Conservation (phyloP, 2,888 invertebrate genomes). For the Heliconius ethilla region DNA sequence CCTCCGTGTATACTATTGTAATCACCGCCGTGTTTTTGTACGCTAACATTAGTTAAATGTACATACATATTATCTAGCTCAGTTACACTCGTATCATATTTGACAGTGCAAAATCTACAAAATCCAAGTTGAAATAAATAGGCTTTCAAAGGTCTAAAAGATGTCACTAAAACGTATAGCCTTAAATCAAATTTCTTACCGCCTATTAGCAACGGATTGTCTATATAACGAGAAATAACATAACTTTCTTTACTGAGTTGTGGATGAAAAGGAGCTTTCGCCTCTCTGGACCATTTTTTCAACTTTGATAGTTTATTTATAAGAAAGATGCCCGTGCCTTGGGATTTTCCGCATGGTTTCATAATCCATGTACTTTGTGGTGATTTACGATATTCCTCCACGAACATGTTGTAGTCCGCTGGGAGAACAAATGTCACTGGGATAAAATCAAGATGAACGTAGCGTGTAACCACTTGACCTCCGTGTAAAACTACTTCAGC, state of each 20-base stretch:
- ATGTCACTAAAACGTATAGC: too few species aligned
- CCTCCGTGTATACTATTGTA: conserved; percentile 97
- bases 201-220: too few species aligned
- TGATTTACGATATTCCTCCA: conserved; percentile 11
- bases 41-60: too few species aligned
- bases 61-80: conserved; percentile 95
- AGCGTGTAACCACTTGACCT: conserved; percentile 87
- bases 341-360: conserved; percentile 18
- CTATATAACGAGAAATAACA: too few species aligned
- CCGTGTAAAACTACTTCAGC: conserved; percentile 69
- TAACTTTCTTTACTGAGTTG: too few species aligned
- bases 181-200: too few species aligned
- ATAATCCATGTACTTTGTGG: conserved; percentile 26
- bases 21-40: too few species aligned
- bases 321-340: conserved; percentile 7
- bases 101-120: conserved; percentile 97
- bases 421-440: conserved; percentile 97
- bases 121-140: conserved; percentile 86
- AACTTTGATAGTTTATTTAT: too few species aligned
- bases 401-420: conserved; percentile 86
- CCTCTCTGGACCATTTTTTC: too few species aligned
- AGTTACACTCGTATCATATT: conserved; percentile 89
- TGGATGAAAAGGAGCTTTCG: too few species aligned
- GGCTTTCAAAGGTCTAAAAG: too few species aligned
- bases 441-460: conserved; percentile 93